Evolutionary conservation across 2,113 vertebrate genomes (phyloP).

Genomic region (Crypturellus undulatus): DNA sequence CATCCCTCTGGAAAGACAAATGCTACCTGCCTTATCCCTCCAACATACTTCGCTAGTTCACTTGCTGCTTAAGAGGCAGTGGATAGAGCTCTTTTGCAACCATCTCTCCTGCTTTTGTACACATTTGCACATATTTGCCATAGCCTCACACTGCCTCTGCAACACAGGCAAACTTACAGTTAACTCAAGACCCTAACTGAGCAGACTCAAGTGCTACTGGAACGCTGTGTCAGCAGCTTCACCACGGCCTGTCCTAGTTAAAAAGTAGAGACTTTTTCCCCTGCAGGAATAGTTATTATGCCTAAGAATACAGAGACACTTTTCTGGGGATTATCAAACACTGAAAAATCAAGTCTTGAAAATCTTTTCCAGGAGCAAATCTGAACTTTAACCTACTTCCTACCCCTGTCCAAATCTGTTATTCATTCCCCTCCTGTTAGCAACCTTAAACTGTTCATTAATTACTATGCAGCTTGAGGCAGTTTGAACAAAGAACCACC

Average conservation of each 20-base stretch:
- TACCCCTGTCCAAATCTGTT: not conserved
- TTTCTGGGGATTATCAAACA: not conserved
- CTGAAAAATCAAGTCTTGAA: not conserved
- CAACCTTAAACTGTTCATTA: not conserved
- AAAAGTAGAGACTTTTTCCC: not conserved
- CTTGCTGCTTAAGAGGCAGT: not conserved
- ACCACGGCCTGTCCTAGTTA: not conserved
- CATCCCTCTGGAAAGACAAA: not conserved
- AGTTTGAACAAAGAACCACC: not conserved
- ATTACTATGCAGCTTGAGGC: not conserved
- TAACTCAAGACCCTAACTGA: slow-evolving; percentile 20
- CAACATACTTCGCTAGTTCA: not conserved
- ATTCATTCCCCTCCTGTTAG: not conserved
- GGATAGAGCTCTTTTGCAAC: accelerated
- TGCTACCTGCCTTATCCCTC: not conserved
- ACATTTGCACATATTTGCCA: accelerated
- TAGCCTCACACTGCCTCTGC: not conserved
- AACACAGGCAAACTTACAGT: not conserved
- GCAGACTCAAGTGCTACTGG: not conserved
- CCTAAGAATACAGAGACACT: not conserved
- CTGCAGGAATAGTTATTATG: not conserved
- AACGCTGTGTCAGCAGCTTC: not conserved
- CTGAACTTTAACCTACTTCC: slow-evolving; percentile 47
- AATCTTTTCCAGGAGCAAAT: not conserved
- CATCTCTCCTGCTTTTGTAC: not conserved